phyloP scores from a whole-genome alignment of 2,888 invertebrate genomes.

The Drosophila emarginata region DNA sequence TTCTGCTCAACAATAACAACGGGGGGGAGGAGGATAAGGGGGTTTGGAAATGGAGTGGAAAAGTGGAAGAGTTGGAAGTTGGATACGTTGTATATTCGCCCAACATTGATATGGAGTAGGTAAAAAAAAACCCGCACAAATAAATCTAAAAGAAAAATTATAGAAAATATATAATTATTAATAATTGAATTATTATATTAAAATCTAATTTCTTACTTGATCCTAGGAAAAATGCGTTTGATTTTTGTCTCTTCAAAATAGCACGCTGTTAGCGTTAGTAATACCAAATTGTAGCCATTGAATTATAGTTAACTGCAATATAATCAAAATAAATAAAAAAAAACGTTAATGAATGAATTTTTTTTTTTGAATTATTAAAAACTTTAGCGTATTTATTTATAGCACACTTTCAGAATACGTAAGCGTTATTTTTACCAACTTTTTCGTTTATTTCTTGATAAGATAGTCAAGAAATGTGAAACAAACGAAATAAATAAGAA shows the following conservation, averaged over 20 bases:
- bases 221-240: neutral
- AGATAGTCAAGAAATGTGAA: too few species aligned
- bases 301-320: neutral
- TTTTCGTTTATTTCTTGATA: too few species aligned
- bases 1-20: conserved; percentile 16
- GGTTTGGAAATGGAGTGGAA: conserved; percentile 64
- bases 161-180: conserved; percentile 7
- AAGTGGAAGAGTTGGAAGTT: conserved; percentile 41
- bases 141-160: conserved; percentile 41
- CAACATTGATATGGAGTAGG: conserved; percentile 57
- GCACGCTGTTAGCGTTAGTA: neutral
- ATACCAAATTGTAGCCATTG: neutral
- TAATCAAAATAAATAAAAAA: neutral
- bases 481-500: too few species aligned
- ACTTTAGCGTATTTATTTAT: too few species aligned
- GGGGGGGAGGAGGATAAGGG: conserved; percentile 40
- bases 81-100: conserved; percentile 43
- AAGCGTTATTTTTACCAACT: too few species aligned
- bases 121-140: conserved; percentile 10
- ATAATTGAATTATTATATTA: neutral
- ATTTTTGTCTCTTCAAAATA: neutral
- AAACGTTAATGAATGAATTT: neutral
- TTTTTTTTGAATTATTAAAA: neutral
- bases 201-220: neutral
- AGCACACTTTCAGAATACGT: too few species aligned